Evolutionary conservation across 1,140 invertebrate species (phyloP).

Genomic region (Arctopsyche grandis): DNA sequence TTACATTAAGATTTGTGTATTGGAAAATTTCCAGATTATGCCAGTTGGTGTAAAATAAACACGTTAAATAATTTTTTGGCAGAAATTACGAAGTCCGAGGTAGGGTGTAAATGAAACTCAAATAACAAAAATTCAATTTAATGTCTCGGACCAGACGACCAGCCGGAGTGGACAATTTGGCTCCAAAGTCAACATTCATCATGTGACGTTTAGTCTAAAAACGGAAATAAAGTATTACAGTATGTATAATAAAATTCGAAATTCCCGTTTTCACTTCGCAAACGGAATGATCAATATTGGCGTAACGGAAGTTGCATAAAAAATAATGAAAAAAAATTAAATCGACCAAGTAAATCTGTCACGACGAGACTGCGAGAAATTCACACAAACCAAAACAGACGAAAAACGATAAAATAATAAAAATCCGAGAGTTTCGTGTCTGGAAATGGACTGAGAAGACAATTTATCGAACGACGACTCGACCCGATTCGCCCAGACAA

Average conservation of each 20-base stretch:
- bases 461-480: conserved; percentile 7
- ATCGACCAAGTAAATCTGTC: not conserved
- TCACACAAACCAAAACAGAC: not conserved
- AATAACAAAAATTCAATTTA: too few species aligned
- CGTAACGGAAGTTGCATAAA: not conserved
- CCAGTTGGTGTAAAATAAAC: too few species aligned
- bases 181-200: conserved; percentile 13
- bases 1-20: too few species aligned
- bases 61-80: too few species aligned
- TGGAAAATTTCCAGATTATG: too few species aligned
- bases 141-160: too few species aligned
- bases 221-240: not conserved
- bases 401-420: not conserved
- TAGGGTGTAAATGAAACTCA: too few species aligned
- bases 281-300: not conserved
- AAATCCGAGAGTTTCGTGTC: not conserved
- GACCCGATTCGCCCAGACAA: not conserved
- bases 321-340: not conserved
- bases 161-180: not conserved
- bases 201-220: conserved; percentile 17
- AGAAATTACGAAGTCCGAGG: too few species aligned
- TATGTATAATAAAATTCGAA: not conserved
- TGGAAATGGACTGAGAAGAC: not conserved
- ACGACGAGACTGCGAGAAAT: not conserved
- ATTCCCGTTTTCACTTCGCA: not conserved